Evolutionary conservation across 2,113 vertebrate genomes (phyloP), one percentile per base, ranked within the genome.

Genomic region (Agapornis roseicollis): DNA sequence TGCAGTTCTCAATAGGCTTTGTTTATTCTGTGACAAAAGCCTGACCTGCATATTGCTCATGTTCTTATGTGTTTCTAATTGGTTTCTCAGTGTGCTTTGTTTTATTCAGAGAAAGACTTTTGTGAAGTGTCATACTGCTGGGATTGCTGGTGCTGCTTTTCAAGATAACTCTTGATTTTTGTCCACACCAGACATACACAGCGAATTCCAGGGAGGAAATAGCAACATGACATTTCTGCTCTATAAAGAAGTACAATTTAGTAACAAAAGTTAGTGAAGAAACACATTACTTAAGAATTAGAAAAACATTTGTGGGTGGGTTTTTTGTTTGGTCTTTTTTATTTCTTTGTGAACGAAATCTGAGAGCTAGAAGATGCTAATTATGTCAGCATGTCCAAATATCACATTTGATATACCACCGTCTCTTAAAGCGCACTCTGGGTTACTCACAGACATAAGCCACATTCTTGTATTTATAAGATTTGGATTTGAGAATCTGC

Each of bases 21-120:
- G 55, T 80, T 91, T 82, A 77, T 60, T 85, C 90, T 88, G 70
- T 81, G 82, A 95, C 81, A 90, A 73, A 84, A 90, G 55, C 52
- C 68, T 70, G 63, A 80, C 49, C 47, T 74, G 85, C 44, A 66
- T 33, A 73, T n/a, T 80, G 65, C n/a, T 92, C 28, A 28, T 37
- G 49, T 72, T 90, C 64, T 91, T 88, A 50, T 49, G 92, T 49
- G 18, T 84, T 95, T 91, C 33, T 81, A 93, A 92, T 63, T 81
- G 25, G 22, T 70, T 74, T 61, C 53, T 94, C 69, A 73, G n/a
- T 15, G 42, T 71, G 39, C 24, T 79, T 70, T 7, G 12, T 49
- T 70, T 42, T 72, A 76, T 90, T 94, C 37, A 85, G 66, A 73
- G n/a, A 83, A 60, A 2, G 2, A 58, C 42, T 78, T 68, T 46